phyloP scores from a whole-genome alignment of 2,113 vertebrate species.

The Struthio camelus region DNA sequence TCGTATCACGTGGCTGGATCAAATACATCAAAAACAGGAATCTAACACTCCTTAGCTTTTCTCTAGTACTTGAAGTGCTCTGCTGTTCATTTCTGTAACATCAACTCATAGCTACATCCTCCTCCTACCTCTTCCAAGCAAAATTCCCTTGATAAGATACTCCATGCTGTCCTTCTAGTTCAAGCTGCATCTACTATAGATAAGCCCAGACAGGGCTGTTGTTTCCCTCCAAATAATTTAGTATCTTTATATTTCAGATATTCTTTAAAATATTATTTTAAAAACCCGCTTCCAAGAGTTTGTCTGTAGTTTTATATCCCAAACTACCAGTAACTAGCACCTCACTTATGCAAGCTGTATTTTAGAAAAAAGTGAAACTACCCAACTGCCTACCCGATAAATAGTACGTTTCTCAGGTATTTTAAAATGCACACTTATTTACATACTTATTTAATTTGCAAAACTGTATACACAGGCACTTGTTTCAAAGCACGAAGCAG shows the following conservation, averaged over 20 bases:
- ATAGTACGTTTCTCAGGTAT: not conserved
- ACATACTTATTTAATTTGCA: not conserved
- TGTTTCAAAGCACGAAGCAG: not conserved
- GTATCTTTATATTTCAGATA: not conserved
- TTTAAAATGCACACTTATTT: not conserved
- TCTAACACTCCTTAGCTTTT: not conserved
- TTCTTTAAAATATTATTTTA: not conserved
- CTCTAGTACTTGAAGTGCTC: not conserved
- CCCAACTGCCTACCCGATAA: not conserved
- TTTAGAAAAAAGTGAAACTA: not conserved
- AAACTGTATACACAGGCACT: not conserved
- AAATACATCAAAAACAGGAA: not conserved
- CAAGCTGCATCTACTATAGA: not conserved
- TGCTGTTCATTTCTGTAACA: not conserved
- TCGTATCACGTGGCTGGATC: not conserved
- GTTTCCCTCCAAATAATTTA: not conserved
- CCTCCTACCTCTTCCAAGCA: not conserved
- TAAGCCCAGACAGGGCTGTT: not conserved
- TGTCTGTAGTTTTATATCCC: not conserved
- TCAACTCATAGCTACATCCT: not conserved
- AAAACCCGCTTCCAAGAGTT: not conserved
- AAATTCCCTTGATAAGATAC: not conserved
- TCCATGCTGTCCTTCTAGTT: not conserved
- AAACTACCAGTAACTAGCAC: not conserved
- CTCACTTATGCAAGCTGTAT: not conserved